phyloP scores from a whole-genome alignment of 2,888 invertebrate species.

The Fabriciana adippe region DNA sequence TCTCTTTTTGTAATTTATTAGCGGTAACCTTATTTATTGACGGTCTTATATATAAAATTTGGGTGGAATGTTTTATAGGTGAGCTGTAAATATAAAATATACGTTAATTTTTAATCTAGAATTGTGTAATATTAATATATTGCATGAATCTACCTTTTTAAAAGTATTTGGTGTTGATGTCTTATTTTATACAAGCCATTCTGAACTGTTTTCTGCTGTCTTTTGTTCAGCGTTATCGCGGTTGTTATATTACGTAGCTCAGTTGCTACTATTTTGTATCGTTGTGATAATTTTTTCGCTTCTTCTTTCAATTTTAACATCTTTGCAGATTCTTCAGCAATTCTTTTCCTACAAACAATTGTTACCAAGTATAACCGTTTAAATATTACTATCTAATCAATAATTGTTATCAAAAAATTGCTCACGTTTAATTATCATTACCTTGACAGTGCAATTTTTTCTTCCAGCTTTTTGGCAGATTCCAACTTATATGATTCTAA shows the following conservation, averaged over 20 bases:
- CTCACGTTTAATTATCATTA: constrained; percentile 40
- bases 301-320: constrained; percentile 72
- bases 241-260: constrained; percentile 70
- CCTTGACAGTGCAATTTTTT: constrained; percentile 71
- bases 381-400: too few species aligned
- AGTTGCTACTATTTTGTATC: constrained; percentile 70
- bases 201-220: constrained; percentile 65
- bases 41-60: constrained; percentile 47
- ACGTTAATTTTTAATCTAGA: constrained; percentile 19
- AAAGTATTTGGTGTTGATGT: constrained; percentile 67
- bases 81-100: constrained; percentile 58
- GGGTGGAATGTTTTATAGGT: constrained; percentile 62
- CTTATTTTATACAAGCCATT: constrained; percentile 65
- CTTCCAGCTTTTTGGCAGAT: constrained; percentile 55
- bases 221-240: constrained; percentile 71
- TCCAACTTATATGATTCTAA: constrained; percentile 44
- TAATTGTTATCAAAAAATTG: neutral
- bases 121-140: constrained; percentile 11
- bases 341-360: constrained; percentile 41
- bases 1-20: constrained; percentile 69
- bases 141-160: constrained; percentile 64
- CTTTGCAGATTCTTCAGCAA: constrained; percentile 72
- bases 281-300: constrained; percentile 64
- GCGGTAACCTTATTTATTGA: constrained; percentile 45
- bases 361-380: too few species aligned